Percentiles rank a stretch among this genome's conserved stretches.
Conservation (phyloP, 2,797 vertebrate genomes). For the Cyclura pinguis region DNA sequence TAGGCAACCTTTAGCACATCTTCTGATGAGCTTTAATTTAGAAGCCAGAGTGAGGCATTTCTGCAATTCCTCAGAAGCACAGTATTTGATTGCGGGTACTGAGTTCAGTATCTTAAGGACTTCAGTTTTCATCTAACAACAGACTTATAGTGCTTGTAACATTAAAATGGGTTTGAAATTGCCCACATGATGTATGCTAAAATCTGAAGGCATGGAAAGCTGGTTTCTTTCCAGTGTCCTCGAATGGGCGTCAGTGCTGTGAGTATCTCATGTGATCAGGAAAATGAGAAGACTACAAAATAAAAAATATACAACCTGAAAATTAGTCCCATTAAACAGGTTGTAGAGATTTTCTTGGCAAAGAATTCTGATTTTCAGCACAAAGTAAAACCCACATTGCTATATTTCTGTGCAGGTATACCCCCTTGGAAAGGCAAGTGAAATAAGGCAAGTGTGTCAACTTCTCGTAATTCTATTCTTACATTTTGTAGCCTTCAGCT, state of each 20-base stretch:
- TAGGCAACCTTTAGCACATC: background rate
- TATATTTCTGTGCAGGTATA: background rate
- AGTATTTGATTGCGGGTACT: background rate
- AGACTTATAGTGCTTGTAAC: background rate
- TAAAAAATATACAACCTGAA: background rate
- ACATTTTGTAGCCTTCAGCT: no score
- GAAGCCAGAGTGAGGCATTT: background rate
- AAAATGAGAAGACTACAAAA: background rate
- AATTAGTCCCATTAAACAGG: background rate
- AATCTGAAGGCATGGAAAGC: background rate
- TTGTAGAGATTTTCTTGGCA: background rate
- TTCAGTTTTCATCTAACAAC: background rate
- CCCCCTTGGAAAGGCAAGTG: background rate
- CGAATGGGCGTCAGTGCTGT: background rate
- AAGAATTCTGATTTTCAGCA: no score
- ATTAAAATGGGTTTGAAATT: background rate
- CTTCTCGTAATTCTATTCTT: background rate
- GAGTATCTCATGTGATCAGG: background rate
- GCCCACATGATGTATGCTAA: background rate
- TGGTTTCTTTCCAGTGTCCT: no score
- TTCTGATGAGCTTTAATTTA: background rate
- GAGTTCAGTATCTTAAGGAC: background rate
- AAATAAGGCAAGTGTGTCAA: background rate
- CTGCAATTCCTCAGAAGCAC: background rate
- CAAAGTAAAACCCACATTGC: no score